Conservation (phyloP, 2,113 vertebrate species). For the Nerophis lumbriciformis region DNA sequence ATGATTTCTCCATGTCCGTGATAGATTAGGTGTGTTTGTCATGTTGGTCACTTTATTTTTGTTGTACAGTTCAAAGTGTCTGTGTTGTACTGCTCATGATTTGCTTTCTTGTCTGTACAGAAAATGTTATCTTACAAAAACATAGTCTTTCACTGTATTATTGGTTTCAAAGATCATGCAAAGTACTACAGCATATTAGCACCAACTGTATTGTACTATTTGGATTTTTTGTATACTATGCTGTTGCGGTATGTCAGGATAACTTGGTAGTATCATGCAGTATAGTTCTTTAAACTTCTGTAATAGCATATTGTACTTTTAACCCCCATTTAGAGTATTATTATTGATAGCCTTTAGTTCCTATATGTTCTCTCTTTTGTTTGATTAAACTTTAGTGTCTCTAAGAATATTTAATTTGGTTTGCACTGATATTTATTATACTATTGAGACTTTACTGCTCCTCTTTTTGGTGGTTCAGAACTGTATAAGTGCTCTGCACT, state of each 20-base stretch:
- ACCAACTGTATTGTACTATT: neutral
- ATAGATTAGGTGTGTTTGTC: conserved; percentile 26
- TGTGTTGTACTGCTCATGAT: conserved; percentile 42
- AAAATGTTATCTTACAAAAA: conserved; percentile 25
- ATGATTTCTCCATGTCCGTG: conserved; percentile 24
- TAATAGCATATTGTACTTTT: conserved; percentile 74
- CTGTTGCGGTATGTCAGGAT: neutral
- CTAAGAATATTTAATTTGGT: conserved; percentile 71
- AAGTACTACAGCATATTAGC: neutral
- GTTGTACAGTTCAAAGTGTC: conserved; percentile 41
- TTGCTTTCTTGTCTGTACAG: conserved; percentile 45
- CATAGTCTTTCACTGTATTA: conserved; percentile 30
- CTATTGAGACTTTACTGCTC: conserved; percentile 77
- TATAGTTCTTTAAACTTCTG: conserved; percentile 76
- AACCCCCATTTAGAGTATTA: conserved; percentile 75
- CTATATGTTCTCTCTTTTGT: conserved; percentile 73
- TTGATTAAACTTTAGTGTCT: conserved; percentile 67
- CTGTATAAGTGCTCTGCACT: conserved; percentile 72
- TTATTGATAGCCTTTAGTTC: conserved; percentile 68
- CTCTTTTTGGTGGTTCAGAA: conserved; percentile 77
- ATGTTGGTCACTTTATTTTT: conserved; percentile 31
- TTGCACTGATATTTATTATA: conserved; percentile 79
- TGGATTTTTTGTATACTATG: neutral
- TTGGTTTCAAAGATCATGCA: neutral
- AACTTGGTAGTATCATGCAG: neutral